Conservation (phyloP, 1,140 invertebrate species). For the Atta texana region DNA sequence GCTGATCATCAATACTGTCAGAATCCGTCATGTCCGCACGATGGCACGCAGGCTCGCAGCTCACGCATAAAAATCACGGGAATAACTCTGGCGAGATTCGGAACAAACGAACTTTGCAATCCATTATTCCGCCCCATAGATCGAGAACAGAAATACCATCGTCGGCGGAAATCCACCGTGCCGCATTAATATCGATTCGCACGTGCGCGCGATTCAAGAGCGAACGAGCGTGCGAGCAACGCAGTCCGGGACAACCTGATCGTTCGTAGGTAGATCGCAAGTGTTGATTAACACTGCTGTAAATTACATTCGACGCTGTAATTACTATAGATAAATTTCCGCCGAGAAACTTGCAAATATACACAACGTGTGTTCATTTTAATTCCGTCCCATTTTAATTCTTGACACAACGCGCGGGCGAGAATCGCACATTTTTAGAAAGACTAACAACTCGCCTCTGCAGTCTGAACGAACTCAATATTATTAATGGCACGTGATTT, state of each 20-base stretch:
- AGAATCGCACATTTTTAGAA: background rate
- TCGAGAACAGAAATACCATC: conserved; percentile 47
- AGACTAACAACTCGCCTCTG: background rate
- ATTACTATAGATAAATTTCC: background rate
- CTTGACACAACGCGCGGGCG: background rate
- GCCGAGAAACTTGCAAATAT: background rate
- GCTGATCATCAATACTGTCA: background rate
- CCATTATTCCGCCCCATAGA: conserved; percentile 58
- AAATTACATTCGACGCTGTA: background rate
- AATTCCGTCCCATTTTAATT: background rate
- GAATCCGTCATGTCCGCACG: background rate
- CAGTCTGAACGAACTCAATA: background rate
- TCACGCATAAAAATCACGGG: conserved; percentile 19
- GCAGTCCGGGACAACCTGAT: background rate
- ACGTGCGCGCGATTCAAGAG: conserved; percentile 5
- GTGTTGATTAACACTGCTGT: conserved; percentile 11
- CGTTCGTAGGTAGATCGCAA: background rate
- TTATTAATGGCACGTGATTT: background rate
- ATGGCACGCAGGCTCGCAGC: background rate
- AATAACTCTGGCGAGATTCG: background rate
- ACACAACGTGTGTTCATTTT: too few species aligned
- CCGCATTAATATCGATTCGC: conserved; percentile 11
- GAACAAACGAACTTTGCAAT: conserved; percentile 65
- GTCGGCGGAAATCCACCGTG: background rate
- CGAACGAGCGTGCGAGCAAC: background rate